Conservation (phyloP, 92 coral and sea anemone species). For the Montipora capitata region DNA sequence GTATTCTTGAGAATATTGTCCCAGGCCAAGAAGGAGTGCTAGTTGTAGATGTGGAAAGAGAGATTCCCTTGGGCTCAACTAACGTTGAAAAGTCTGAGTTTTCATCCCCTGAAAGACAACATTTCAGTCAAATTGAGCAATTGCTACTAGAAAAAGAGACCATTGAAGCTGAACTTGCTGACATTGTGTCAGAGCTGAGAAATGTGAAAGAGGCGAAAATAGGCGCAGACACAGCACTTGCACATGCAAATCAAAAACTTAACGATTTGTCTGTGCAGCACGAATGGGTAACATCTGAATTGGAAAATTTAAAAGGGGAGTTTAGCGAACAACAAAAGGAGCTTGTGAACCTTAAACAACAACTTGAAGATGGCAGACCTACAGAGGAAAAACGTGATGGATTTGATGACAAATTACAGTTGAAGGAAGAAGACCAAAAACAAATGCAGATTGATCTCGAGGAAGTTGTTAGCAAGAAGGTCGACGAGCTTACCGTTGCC, state of each 20-base stretch:
- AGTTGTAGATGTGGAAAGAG: conserved; percentile 42
- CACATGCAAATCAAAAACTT: conserved; percentile 44
- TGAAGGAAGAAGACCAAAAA: conserved; percentile 59
- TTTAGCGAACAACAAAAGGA: conserved; percentile 64
- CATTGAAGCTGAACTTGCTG: conserved; percentile 68
- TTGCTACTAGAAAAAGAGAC: conserved; percentile 51
- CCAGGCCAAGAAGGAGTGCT: conserved; percentile 44
- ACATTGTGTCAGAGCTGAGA: conserved; percentile 63
- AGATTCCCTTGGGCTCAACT: conserved; percentile 25
- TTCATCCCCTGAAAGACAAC: conserved; percentile 51
- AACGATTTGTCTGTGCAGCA: conserved; percentile 67
- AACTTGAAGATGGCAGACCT: conserved; percentile 27
- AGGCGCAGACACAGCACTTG: conserved; percentile 38
- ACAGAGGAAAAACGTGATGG: conserved; percentile 37
- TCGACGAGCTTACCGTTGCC: conserved; percentile 74
- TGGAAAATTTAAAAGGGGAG: conserved; percentile 77
- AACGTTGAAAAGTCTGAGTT: conserved; percentile 31
- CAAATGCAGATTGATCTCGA: conserved; percentile 72
- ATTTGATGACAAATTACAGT: conserved; percentile 19
- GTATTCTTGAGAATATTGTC: conserved; percentile 8
- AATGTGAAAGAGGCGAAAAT: conserved; percentile 33
- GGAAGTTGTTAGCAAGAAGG: conserved; percentile 59
- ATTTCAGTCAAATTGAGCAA: conserved; percentile 30
- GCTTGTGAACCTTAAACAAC: conserved; percentile 36
- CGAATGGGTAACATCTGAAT: conserved; percentile 82